Evolutionary conservation across 2,888 invertebrate genomes (phyloP).

Genomic region (Axea sp.): DNA sequence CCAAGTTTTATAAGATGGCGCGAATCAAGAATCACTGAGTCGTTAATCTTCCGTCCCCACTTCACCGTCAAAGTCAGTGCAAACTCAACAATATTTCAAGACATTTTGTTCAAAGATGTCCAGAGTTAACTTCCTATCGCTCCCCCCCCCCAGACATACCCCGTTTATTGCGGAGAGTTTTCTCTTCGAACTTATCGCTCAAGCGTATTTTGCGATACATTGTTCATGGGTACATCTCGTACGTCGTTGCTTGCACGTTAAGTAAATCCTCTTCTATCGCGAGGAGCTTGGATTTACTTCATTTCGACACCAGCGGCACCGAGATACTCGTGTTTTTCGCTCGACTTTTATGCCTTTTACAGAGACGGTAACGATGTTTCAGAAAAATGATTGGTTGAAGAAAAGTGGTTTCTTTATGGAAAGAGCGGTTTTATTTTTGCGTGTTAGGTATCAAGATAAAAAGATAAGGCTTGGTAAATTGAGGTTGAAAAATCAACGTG

Average conservation of each 20-base stretch:
- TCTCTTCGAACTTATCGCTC: conserved; percentile 42
- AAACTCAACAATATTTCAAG: conserved; percentile 21
- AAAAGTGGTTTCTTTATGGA: conserved; percentile 3
- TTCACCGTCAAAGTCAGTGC: conserved; percentile 8
- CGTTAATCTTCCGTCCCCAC: conserved; percentile 22
- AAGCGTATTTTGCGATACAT: conserved; percentile 49
- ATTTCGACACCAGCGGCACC: conserved; percentile 16
- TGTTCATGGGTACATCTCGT: conserved; percentile 51
- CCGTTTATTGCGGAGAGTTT: conserved; percentile 8
- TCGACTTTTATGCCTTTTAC: conserved; percentile 34
- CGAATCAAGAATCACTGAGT: conserved; percentile 28
- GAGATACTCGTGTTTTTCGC: conserved; percentile 36
- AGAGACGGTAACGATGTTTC: conserved; percentile 12
- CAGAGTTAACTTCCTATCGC: conserved; percentile 1
- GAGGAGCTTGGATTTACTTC: conserved; percentile 26
- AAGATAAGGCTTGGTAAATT: too few species aligned
- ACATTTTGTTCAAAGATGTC: conserved; percentile 35
- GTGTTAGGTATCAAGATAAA: too few species aligned
- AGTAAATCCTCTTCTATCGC: conserved; percentile 49
- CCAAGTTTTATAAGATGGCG: conserved; percentile 27
- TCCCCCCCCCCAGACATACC: background rate
- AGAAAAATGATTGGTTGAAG: conserved; percentile 20
- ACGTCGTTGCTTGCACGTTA: conserved; percentile 51
- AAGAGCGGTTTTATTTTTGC: too few species aligned
- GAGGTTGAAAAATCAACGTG: background rate